Conservation (phyloP, 2,888 invertebrate species). For the Protodeltote pygarga region DNA sequence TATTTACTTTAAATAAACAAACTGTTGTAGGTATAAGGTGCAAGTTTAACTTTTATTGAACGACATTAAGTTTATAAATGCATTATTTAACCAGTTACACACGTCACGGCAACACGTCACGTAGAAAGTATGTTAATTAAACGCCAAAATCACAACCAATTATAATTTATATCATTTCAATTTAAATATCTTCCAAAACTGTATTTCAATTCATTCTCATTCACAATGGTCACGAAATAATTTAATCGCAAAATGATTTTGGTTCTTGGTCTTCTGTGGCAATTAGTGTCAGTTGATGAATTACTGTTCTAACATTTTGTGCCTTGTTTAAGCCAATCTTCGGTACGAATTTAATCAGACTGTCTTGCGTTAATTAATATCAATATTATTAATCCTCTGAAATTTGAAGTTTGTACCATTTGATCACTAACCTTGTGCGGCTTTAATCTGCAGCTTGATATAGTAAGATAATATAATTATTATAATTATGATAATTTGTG, state of each 20-base stretch:
- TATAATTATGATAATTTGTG: too few relatives aligned
- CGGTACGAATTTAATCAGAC: slow-evolving; percentile 28
- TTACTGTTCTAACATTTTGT: slow-evolving; percentile 31
- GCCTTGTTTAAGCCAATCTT: slow-evolving; percentile 6
- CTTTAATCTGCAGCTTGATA: too few relatives aligned
- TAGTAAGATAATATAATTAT: too few relatives aligned
- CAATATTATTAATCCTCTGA: slow-evolving; percentile 21
- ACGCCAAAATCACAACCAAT: too few relatives aligned
- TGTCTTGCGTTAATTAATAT: slow-evolving; percentile 33
- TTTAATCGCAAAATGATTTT: slow-evolving; percentile 20
- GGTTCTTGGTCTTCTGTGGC: slow-evolving; percentile 32
- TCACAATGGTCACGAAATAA: slow-evolving; percentile 12
- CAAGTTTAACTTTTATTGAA: too few relatives aligned
- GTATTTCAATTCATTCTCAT: too few relatives aligned
- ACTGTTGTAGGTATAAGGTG: too few relatives aligned
- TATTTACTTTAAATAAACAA: too few relatives aligned
- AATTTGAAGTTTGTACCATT: slow-evolving; percentile 22
- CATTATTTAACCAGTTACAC: slow-evolving; percentile 52
- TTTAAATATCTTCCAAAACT: not conserved
- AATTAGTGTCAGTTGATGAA: slow-evolving; percentile 42
- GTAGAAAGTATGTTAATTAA: too few relatives aligned
- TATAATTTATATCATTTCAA: not conserved
- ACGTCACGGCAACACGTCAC: slow-evolving; percentile 23
- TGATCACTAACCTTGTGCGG: not conserved
- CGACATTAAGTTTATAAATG: too few relatives aligned